These are phyloP conservation scores for Lethenteron reissneri DNA, from an alignment of 2,113 vertebrate species.

Conservation along the genomic window DNA sequence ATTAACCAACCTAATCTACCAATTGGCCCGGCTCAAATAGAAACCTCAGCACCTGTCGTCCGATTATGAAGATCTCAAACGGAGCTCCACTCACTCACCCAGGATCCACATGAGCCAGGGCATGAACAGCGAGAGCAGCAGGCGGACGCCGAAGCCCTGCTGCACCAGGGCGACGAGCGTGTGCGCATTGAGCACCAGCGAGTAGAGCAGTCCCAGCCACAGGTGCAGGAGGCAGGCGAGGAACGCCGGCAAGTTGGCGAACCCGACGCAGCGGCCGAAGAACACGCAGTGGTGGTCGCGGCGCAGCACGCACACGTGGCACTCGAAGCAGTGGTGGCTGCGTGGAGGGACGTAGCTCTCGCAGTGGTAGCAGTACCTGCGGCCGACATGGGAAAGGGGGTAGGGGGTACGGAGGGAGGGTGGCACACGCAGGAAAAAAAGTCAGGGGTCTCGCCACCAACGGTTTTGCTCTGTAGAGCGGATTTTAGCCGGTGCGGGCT, in stretches of 20 bases:
- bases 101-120: conserved; percentile 72
- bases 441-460: neutral
- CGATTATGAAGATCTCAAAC: no score
- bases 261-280: conserved; percentile 54
- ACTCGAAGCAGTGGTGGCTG: conserved; percentile 52
- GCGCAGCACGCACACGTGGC: conserved; percentile 46
- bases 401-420: neutral
- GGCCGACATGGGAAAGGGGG: neutral
- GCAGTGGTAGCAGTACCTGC: conserved; percentile 53
- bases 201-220: conserved; percentile 37
- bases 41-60: no score
- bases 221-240: conserved; percentile 44
- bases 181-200: conserved; percentile 47
- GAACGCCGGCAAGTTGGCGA: conserved; percentile 51
- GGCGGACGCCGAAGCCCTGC: conserved; percentile 42
- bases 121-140: conserved; percentile 36
- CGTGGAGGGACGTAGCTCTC: conserved; percentile 55
- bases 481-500: no score
- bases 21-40: no score
- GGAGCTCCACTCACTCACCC: conserved; percentile 20
- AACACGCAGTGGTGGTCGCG: conserved; percentile 70
- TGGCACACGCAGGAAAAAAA: neutral
- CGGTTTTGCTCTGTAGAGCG: neutral
- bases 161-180: conserved; percentile 40
- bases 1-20: no score